Conservation (phyloP, 2,888 invertebrate genomes). For the Torymus aiolomorphi region DNA sequence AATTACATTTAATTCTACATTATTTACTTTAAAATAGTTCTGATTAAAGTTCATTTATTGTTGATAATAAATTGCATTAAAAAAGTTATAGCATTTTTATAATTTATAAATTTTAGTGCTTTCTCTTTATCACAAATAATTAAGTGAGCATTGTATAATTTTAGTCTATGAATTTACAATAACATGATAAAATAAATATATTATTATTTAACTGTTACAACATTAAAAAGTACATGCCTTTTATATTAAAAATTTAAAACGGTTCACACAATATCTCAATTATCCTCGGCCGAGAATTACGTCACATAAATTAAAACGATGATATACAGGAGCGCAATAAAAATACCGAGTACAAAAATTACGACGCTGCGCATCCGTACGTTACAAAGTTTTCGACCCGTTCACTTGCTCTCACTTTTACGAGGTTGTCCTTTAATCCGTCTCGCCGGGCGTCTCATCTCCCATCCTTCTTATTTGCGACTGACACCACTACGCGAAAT, state of each 20-base stretch:
- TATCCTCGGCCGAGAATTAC: background rate
- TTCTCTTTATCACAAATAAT: too few species aligned
- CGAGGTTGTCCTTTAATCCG: constrained; percentile 34
- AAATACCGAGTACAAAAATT: background rate
- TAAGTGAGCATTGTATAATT: too few species aligned
- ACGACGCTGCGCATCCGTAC: background rate
- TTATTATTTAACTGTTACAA: too few species aligned
- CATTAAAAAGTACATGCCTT: too few species aligned
- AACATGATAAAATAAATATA: too few species aligned
- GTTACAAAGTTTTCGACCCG: constrained; percentile 18
- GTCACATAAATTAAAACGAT: constrained; percentile 6
- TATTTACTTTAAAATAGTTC: too few species aligned
- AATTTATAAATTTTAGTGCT: too few species aligned
- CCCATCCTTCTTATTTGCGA: constrained; percentile 6
- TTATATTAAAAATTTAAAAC: background rate
- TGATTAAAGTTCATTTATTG: too few species aligned
- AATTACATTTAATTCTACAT: too few species aligned
- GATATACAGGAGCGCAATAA: constrained; percentile 4
- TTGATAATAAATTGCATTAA: too few species aligned
- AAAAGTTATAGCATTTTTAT: too few species aligned
- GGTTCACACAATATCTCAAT: background rate
- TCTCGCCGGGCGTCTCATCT: constrained; percentile 6
- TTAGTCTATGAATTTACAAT: too few species aligned
- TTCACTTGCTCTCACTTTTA: constrained; percentile 43
- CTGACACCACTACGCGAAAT: background rate